Conservation (phyloP, 2,797 vertebrate species). For the Propithecus deckenii region DNA sequence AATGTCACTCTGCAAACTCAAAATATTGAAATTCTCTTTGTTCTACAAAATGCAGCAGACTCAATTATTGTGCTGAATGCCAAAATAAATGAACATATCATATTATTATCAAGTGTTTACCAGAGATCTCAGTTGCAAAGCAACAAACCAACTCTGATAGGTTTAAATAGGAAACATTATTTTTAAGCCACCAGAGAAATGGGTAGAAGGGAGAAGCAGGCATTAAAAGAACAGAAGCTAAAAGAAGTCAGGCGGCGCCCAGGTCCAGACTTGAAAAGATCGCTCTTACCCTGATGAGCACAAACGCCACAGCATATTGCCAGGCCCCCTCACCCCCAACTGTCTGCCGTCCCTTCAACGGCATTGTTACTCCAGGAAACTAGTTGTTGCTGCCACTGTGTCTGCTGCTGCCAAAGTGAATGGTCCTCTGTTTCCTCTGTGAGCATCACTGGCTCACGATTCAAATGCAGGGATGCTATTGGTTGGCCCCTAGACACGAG, state of each 20-base stretch:
- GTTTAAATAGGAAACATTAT: neutral
- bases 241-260: neutral
- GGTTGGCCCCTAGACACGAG: neutral
- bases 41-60: neutral
- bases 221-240: neutral
- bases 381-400: no score
- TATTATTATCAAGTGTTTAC: neutral
- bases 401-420: neutral
- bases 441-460: neutral
- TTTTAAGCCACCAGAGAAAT: neutral
- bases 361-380: neutral
- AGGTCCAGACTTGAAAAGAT: neutral
- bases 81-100: neutral
- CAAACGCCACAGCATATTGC: neutral
- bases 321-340: rapidly evolving
- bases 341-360: neutral
- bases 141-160: neutral
- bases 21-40: neutral
- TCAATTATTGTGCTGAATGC: neutral
- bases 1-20: neutral
- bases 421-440: neutral
- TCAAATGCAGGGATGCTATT: neutral
- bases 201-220: neutral
- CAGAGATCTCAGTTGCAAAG: neutral
- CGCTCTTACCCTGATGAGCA: neutral